Conservation (phyloP, 2,888 invertebrate genomes). For the Tinea semifulvella region DNA sequence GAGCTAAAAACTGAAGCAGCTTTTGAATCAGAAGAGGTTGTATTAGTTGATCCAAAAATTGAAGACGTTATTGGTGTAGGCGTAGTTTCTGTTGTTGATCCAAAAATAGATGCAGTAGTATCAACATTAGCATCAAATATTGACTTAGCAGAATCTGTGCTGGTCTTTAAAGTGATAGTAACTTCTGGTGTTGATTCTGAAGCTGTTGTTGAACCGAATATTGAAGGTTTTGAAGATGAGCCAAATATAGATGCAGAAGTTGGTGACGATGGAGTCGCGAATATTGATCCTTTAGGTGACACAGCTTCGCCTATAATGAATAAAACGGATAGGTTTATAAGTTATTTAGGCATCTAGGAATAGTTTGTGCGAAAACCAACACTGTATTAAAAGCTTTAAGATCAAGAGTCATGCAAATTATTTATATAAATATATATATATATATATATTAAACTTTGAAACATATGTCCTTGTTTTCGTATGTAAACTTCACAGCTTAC, state of each 20-base stretch:
- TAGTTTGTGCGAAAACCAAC: no score
- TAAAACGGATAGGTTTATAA: neutral
- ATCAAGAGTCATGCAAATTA: no score
- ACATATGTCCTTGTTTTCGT: no score
- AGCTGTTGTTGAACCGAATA: neutral
- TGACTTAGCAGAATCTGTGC: neutral
- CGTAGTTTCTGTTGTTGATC: slow-evolving; percentile 21
- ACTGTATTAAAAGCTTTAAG: no score
- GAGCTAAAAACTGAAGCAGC: slow-evolving; percentile 12
- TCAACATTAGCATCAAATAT: slow-evolving; percentile 29
- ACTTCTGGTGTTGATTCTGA: slow-evolving; percentile 16
- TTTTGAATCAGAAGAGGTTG: slow-evolving; percentile 19
- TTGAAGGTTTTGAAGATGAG: neutral
- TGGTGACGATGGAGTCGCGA: slow-evolving; percentile 7
- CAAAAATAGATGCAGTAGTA: slow-evolving; percentile 24
- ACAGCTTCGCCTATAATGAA: neutral
- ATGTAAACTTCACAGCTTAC: no score
- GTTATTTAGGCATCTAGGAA: no score
- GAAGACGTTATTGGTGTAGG: slow-evolving; percentile 23
- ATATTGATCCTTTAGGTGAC: slow-evolving; percentile 3
- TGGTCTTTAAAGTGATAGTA: slow-evolving; percentile 19
- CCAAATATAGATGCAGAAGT: slow-evolving; percentile 17
- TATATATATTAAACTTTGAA: no score
- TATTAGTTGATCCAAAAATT: slow-evolving; percentile 24
- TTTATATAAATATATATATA: no score